A percentile compares a stretch with the other conserved stretches of the same genome.
Evolutionary conservation across 2,888 invertebrate species (phyloP).

Genomic region (Eupithecia centaureata): DNA sequence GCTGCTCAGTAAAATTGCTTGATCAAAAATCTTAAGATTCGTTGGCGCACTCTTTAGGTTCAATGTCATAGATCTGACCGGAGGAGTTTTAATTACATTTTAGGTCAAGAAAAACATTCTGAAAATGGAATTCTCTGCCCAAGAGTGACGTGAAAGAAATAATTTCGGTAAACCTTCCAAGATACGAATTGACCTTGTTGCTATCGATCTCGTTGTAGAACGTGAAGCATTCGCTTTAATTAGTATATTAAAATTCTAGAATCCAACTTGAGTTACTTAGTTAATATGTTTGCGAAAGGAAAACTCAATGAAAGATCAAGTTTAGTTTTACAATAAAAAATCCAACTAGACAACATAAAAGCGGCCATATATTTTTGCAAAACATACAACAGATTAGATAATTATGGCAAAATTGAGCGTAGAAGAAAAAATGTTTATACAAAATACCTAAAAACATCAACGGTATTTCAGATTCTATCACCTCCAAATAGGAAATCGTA

Average conservation of each 20-base stretch:
- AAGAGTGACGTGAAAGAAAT: conserved; percentile 1
- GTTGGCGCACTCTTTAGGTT: background rate
- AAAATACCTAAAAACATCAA: background rate
- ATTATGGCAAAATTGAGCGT: background rate
- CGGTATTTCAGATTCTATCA: background rate
- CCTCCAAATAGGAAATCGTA: background rate
- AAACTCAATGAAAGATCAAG: background rate
- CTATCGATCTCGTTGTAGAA: conserved; percentile 20
- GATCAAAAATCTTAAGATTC: too few relatives aligned
- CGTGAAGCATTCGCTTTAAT: background rate
- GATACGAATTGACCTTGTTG: conserved; percentile 6
- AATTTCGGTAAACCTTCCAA: conserved; percentile 1
- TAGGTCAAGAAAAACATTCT: conserved; percentile 6
- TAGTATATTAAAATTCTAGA: conserved; percentile 5
- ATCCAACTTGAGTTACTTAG: background rate
- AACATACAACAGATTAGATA: background rate
- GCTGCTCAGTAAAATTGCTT: too few relatives aligned
- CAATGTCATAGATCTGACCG: background rate
- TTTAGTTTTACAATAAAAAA: too few relatives aligned
- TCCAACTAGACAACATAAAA: too few relatives aligned
- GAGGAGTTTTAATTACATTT: conserved; percentile 8
- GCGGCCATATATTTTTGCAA: too few relatives aligned
- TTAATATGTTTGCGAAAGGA: background rate
- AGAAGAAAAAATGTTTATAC: background rate
- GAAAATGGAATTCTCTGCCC: conserved; percentile 4